Evolutionary conservation across 37 sponge, comb jelly and placozoan genomes (phyloP).

Genomic region (Corticium candelabrum): DNA sequence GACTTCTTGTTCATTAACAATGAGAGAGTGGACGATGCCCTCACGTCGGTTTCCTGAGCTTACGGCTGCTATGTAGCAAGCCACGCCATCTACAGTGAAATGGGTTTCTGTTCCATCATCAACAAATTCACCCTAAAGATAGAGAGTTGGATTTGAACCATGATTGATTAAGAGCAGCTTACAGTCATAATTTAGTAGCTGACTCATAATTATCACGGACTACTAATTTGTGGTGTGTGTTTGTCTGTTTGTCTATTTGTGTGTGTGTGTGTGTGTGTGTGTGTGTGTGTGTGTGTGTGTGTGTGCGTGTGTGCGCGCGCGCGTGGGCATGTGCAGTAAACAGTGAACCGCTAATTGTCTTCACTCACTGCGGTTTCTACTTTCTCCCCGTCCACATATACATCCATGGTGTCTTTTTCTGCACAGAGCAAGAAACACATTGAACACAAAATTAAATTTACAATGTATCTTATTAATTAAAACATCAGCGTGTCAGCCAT

Average conservation of each 20-base stretch:
- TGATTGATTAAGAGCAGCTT: too few species aligned
- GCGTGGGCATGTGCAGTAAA: too few species aligned
- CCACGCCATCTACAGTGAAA: slow-evolving; percentile 41
- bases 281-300: too few species aligned
- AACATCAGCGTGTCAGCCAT: too few species aligned
- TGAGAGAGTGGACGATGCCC: slow-evolving; percentile 67
- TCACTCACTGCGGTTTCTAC: slow-evolving; percentile 62
- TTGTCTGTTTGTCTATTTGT: too few species aligned
- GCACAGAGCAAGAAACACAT: not conserved
- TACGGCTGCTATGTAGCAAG: slow-evolving; percentile 48
- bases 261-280: too few species aligned
- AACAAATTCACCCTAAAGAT: slow-evolving; percentile 76
- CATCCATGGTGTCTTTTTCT: slow-evolving; percentile 78
- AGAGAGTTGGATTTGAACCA: too few species aligned
- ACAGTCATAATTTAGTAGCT: too few species aligned
- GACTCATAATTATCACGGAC: too few species aligned
- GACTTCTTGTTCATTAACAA: slow-evolving; percentile 21
- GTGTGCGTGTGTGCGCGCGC: too few species aligned
- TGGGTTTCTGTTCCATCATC: slow-evolving; percentile 85
- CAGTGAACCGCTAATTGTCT: too few species aligned
- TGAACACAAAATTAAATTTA: not conserved
- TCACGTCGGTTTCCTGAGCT: slow-evolving; percentile 73
- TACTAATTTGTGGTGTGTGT: too few species aligned
- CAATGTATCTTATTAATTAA: not conserved
- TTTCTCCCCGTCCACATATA: slow-evolving; percentile 78